A percentile compares a stretch with the other conserved stretches of the same genome.
Evolutionary conservation across 2,797 vertebrate genomes (phyloP).

Genomic region (Gadopsis bispinosus): DNA sequence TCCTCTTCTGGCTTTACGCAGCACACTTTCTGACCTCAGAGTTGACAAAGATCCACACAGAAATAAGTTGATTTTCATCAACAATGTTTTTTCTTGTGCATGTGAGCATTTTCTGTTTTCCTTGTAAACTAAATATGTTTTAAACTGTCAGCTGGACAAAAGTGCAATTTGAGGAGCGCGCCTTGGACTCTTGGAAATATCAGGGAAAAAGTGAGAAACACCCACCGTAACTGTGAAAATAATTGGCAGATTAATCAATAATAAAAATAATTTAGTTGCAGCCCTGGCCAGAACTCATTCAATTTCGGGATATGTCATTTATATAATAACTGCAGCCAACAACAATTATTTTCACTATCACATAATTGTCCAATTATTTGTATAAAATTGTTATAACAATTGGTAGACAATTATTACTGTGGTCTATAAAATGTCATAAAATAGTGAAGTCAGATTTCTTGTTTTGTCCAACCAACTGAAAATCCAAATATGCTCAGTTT

Average conservation of each 20-base stretch:
- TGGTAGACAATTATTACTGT: too few relatives aligned
- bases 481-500: background rate
- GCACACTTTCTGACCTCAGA: slow-evolving; percentile 41
- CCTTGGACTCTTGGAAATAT: background rate
- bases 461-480: background rate
- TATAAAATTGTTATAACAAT: too few relatives aligned
- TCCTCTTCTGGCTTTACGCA: slow-evolving; percentile 74
- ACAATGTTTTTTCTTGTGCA: background rate
- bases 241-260: too few relatives aligned
- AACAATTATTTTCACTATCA: background rate
- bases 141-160: background rate
- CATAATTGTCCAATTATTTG: background rate
- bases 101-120: background rate
- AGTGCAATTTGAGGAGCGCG: background rate
- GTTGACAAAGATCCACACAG: slow-evolving; percentile 11
- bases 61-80: slow-evolving; percentile 5
- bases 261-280: background rate
- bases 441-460: background rate
- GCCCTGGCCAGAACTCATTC: background rate
- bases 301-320: background rate
- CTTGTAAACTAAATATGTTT: background rate
- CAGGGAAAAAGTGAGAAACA: too few relatives aligned
- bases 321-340: background rate
- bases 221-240: too few relatives aligned
- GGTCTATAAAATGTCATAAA: background rate